A percentile compares a stretch with the other conserved stretches of the same genome.
Conservation (phyloP, 2,113 vertebrate genomes). For the Argyrosomus japonicus region DNA sequence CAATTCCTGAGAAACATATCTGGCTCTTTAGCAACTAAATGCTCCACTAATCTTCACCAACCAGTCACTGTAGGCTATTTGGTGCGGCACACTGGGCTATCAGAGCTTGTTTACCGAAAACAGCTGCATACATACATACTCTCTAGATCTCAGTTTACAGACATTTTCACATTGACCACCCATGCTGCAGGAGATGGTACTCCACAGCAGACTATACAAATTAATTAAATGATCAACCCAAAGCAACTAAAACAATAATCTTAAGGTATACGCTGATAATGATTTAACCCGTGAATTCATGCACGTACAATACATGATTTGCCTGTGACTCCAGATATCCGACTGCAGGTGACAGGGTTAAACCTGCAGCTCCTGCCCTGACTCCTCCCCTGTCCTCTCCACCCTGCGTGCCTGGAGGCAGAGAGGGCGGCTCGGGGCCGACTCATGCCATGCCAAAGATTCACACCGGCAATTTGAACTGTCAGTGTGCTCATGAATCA, state of each 20-base stretch:
- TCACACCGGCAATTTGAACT: constrained; percentile 86
- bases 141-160: not conserved
- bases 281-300: not conserved
- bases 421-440: constrained; percentile 56
- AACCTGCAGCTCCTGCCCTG: constrained; percentile 55
- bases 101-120: not conserved
- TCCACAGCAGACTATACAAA: not conserved
- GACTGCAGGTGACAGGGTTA: constrained; percentile 68
- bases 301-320: not conserved
- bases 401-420: constrained; percentile 61
- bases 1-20: not conserved
- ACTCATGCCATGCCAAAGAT: constrained; percentile 85
- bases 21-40: not conserved
- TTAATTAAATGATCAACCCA: not conserved
- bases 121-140: not conserved
- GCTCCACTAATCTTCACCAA: not conserved
- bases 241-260: not conserved
- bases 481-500: constrained; percentile 86
- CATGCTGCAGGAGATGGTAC: too few relatives aligned
- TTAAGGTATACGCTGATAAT: not conserved
- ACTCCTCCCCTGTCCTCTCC: constrained; percentile 57
- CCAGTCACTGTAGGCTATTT: too few relatives aligned
- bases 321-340: constrained; percentile 33
- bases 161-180: too few relatives aligned
- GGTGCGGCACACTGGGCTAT: too few relatives aligned